phyloP scores from a whole-genome alignment of 2,113 vertebrate species.

The Micronisus gabar region DNA sequence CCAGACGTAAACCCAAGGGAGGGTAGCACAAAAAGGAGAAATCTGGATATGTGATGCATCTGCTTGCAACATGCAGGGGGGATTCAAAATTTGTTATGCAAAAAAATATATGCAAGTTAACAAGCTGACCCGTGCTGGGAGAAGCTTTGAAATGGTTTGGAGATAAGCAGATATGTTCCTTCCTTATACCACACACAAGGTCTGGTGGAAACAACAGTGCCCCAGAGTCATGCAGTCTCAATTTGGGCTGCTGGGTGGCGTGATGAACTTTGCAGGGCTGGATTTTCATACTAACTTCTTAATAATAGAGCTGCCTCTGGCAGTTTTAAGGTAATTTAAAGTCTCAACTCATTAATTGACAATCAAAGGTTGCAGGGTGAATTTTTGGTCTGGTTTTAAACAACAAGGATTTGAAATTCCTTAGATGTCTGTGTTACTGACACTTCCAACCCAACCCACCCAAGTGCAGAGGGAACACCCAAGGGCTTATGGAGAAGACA shows the following conservation, averaged over 20 bases:
- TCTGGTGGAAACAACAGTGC: neutral
- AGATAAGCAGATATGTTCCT: neutral
- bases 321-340: neutral
- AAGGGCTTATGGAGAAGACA: accelerated
- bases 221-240: accelerated
- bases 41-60: neutral
- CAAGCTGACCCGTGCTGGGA: neutral
- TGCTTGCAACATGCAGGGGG: neutral
- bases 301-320: neutral
- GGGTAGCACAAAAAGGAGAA: neutral
- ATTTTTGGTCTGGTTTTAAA: neutral
- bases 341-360: neutral
- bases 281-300: neutral
- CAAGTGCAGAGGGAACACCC: neutral
- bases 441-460: neutral
- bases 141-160: neutral
- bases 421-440: neutral
- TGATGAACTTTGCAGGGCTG: neutral
- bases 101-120: neutral
- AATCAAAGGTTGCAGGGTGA: neutral
- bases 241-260: neutral
- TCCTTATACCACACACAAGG: neutral
- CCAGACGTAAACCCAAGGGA: neutral
- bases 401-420: neutral
- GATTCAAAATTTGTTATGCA: neutral